phyloP scores from a whole-genome alignment of 2,888 invertebrate species.

The Galerucella nymphaeae region DNA sequence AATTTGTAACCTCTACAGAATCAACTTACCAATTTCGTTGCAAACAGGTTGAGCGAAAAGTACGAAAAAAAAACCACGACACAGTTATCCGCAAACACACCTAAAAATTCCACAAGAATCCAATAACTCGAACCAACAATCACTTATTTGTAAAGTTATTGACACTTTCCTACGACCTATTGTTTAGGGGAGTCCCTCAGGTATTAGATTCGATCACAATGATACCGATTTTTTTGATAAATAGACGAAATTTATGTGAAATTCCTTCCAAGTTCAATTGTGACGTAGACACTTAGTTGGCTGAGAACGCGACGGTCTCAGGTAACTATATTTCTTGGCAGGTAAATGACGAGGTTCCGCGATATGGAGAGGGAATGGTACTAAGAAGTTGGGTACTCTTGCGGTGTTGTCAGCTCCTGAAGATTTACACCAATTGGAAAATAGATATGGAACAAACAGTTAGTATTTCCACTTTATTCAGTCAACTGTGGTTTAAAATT shows the following conservation, averaged over 20 bases:
- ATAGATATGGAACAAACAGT: too few species aligned
- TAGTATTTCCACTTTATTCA: neutral
- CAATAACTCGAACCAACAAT: constrained; percentile 15
- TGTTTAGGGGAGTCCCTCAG: constrained; percentile 23
- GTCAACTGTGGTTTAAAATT: neutral
- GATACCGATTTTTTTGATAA: constrained; percentile 20
- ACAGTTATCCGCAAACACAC: constrained; percentile 44
- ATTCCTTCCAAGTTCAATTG: constrained; percentile 40
- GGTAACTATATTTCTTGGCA: constrained; percentile 48
- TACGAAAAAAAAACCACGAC: constrained; percentile 37
- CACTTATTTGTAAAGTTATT: constrained; percentile 14
- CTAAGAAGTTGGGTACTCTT: constrained; percentile 31
- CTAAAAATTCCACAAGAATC: constrained; percentile 46
- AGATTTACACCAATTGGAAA: too few species aligned
- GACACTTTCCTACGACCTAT: neutral
- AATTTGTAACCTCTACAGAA: neutral
- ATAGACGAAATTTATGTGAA: constrained; percentile 37
- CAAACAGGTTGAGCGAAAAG: constrained; percentile 26
- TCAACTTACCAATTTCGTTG: constrained; percentile 40
- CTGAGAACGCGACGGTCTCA: constrained; percentile 43
- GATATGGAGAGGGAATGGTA: constrained; percentile 37
- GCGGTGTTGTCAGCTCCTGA: constrained; percentile 5
- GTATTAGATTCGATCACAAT: constrained; percentile 12
- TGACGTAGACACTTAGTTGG: constrained; percentile 45
- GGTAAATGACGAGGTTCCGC: constrained; percentile 42